phyloP scores from a whole-genome alignment of 2,888 invertebrate species.

The Cephus runcator region DNA sequence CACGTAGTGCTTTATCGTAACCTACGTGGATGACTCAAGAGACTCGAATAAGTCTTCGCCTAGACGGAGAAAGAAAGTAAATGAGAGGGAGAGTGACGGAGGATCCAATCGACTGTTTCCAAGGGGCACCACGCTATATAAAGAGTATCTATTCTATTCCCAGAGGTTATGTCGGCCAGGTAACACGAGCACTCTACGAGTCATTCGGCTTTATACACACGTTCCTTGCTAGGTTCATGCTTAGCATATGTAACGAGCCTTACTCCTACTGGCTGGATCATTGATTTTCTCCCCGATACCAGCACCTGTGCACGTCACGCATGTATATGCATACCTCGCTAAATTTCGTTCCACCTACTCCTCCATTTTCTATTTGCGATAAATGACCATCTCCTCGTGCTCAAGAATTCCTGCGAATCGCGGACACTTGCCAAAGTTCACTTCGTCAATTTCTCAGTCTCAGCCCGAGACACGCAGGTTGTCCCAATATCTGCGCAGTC shows the following conservation, averaged over 20 bases:
- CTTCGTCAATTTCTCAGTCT: not conserved
- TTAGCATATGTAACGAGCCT: slow-evolving; percentile 30
- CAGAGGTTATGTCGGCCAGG: not conserved
- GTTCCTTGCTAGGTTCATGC: not conserved
- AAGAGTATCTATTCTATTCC: not conserved
- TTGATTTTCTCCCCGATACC: slow-evolving; percentile 24
- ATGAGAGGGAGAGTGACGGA: not conserved
- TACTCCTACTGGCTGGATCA: slow-evolving; percentile 22
- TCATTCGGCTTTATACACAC: not conserved
- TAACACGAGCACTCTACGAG: not conserved
- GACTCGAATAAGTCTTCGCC: not conserved
- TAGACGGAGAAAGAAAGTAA: not conserved
- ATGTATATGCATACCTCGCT: not conserved
- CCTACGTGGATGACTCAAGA: not conserved
- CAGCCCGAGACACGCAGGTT: not conserved
- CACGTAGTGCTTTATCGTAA: not conserved
- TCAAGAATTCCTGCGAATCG: not conserved
- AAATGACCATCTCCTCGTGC: not conserved
- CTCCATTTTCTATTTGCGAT: not conserved
- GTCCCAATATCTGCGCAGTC: not conserved
- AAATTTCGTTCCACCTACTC: not conserved
- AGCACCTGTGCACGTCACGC: not conserved
- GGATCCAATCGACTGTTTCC: not conserved
- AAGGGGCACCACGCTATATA: not conserved
- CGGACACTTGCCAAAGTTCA: not conserved